Evolutionary conservation across 2,888 invertebrate genomes (phyloP).

Genomic region (Volucella inflata): DNA sequence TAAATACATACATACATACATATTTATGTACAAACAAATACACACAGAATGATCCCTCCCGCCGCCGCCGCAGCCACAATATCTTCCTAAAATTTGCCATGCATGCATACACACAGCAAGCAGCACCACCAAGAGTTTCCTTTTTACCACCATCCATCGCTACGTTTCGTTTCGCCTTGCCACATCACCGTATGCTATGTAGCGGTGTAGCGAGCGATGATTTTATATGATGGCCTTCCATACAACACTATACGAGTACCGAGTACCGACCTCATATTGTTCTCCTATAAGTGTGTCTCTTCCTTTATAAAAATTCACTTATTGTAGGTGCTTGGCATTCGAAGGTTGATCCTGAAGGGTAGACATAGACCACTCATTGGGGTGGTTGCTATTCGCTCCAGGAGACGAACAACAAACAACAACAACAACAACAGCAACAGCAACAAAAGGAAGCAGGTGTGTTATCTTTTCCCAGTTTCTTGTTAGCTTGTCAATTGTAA

Average conservation of each 20-base stretch:
- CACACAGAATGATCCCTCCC: too few species aligned
- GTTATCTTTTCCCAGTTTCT: constrained; percentile 6
- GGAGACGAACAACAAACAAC: background rate
- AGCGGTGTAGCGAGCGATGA: background rate
- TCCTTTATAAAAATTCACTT: constrained; percentile 15
- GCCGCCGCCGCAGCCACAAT: too few species aligned
- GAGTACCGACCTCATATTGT: background rate
- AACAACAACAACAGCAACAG: background rate
- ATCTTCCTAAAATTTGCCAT: too few species aligned
- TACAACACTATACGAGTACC: background rate
- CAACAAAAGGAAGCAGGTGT: background rate
- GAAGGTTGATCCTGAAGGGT: background rate
- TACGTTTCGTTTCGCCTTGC: too few species aligned
- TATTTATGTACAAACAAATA: background rate
- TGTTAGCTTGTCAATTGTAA: background rate
- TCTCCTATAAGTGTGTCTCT: background rate
- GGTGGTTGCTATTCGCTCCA: background rate
- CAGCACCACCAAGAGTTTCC: too few species aligned
- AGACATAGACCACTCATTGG: too few species aligned
- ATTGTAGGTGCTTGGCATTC: background rate
- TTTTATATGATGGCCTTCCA: constrained; percentile 1
- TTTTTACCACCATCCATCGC: too few species aligned
- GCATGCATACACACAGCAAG: too few species aligned
- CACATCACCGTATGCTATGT: too few species aligned
- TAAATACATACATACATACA: background rate